phyloP scores from a whole-genome alignment of 23 tunicate species.

The Phallusia fumigata region DNA sequence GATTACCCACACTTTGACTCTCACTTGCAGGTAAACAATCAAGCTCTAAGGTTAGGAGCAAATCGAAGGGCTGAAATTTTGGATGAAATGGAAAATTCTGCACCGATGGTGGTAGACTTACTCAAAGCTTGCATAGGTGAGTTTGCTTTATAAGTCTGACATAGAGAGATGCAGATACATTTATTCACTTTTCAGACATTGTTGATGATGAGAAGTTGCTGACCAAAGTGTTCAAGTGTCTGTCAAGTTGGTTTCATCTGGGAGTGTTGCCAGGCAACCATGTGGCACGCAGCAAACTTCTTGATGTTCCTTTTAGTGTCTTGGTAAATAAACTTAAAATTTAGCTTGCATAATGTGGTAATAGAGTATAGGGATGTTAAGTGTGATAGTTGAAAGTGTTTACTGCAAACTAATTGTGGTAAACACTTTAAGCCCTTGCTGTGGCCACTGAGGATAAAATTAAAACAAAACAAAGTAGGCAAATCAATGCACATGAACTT shows the following conservation, averaged over 20 bases:
- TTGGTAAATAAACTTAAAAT: slow-evolving; percentile 37
- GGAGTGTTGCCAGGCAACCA: slow-evolving; percentile 88
- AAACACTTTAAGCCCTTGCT: too few relatives aligned
- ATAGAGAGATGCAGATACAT: neutral
- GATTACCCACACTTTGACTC: neutral
- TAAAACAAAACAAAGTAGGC: too few relatives aligned
- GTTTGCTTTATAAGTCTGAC: neutral
- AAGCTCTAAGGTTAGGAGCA: slow-evolving; percentile 68
- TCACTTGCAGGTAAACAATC: slow-evolving; percentile 61
- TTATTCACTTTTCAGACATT: slow-evolving; percentile 25
- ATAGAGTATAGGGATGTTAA: too few relatives aligned
- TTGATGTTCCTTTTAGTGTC: slow-evolving; percentile 72
- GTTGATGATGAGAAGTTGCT: slow-evolving; percentile 56
- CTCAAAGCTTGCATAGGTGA: slow-evolving; percentile 67
- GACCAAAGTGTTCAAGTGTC: slow-evolving; percentile 76
- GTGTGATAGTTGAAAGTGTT: too few relatives aligned
- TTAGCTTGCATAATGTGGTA: too few relatives aligned
- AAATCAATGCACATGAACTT: too few relatives aligned
- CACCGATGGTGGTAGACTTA: slow-evolving; percentile 92
- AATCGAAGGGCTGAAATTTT: slow-evolving; percentile 84
- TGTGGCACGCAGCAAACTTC: slow-evolving; percentile 80
- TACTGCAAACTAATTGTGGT: too few relatives aligned
- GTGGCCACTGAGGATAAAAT: too few relatives aligned
- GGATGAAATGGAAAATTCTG: slow-evolving; percentile 92
- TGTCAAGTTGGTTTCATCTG: slow-evolving; percentile 95